Percentiles rank a stretch among this genome's conserved stretches.
These are phyloP conservation scores for Diorhabda elongata DNA, from an alignment of 1,140 invertebrate genomes.

Conservation along the genomic window DNA sequence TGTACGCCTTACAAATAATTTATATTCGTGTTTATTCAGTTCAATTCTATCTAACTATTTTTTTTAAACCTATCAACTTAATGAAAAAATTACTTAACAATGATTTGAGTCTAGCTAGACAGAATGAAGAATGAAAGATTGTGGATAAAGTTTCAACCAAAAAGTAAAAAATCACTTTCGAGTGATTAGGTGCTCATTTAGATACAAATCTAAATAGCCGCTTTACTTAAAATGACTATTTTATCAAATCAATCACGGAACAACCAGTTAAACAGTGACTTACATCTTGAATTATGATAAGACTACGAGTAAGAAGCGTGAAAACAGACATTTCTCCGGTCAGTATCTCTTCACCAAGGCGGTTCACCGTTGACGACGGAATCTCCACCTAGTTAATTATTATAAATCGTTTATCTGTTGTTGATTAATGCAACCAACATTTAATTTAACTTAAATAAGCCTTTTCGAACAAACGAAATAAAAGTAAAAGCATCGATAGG, in stretches of 20 bases:
- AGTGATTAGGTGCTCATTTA: too few relatives aligned
- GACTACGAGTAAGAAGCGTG: background rate
- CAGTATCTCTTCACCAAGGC: background rate
- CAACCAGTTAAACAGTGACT: background rate
- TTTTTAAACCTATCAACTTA: too few relatives aligned
- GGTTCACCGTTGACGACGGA: background rate
- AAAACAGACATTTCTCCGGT: background rate
- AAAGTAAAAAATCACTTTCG: too few relatives aligned
- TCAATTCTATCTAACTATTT: too few relatives aligned
- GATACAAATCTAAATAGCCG: too few relatives aligned
- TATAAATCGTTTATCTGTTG: constrained; percentile 16
- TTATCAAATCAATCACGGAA: background rate
- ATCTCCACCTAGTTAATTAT: constrained; percentile 23
- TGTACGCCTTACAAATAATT: too few relatives aligned
- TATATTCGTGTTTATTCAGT: too few relatives aligned
- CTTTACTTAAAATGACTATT: background rate
- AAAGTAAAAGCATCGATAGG: constrained; percentile 27
- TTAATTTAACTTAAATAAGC: constrained; percentile 36
- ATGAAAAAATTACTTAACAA: too few relatives aligned
- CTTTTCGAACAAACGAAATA: constrained; percentile 31
- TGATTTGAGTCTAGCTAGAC: too few relatives aligned
- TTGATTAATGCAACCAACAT: constrained; percentile 30
- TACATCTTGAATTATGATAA: constrained; percentile 1
- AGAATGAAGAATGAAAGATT: too few relatives aligned
- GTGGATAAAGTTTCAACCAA: too few relatives aligned